Base-by-base conservation (phyloP, 2,888 invertebrate species). In the Stenolophus ochropezus region DNA sequence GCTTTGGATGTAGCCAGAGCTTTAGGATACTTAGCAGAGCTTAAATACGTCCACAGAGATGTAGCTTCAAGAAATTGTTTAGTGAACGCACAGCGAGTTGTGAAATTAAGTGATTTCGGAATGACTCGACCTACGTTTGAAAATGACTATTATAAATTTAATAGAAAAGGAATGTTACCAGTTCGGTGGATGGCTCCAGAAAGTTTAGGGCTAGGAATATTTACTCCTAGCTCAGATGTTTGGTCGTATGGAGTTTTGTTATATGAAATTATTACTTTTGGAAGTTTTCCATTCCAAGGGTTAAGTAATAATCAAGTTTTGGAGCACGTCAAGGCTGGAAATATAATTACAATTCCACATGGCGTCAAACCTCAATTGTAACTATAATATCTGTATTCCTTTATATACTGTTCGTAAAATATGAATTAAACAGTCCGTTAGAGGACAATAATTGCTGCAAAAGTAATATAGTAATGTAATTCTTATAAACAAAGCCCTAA, bases 141-240 rank as follows among this genome's bases (percentile, higher is more conserved):
- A 86, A 95, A 94, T 84, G 97, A 97, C 88, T 97, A 97, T 88
- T 97, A 97, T 89, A 93, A 94, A 84, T 97, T 97, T 88, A 95
- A 94, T 87, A 93, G 96, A 83, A 96, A 95, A 90, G 95, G 95
- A 87, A 94, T 96, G 94, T 89, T 97, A 84, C 97, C 97, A 0
- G 96, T 97, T 5, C 91, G 97, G 83, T 97, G 97, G 97, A 97
- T 97, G 97, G 94, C 97, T 0, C 97, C 97, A 0, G 97, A 97
- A 89, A 95, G 95, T 84, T 90, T 97, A 14, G 93, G 92, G 1
- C 91, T 95, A 21, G 97, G 97, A 8, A 91, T 96, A 78, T 97
- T 97, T 88, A 96, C 96, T 0, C 93, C 96, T 18, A 93, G 94
- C 47, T 96, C 97, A 0, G 97, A 98, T 89, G 94, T 97, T 14